phyloP scores from a whole-genome alignment of 1,140 invertebrate species.

The Brachionus sp. region DNA sequence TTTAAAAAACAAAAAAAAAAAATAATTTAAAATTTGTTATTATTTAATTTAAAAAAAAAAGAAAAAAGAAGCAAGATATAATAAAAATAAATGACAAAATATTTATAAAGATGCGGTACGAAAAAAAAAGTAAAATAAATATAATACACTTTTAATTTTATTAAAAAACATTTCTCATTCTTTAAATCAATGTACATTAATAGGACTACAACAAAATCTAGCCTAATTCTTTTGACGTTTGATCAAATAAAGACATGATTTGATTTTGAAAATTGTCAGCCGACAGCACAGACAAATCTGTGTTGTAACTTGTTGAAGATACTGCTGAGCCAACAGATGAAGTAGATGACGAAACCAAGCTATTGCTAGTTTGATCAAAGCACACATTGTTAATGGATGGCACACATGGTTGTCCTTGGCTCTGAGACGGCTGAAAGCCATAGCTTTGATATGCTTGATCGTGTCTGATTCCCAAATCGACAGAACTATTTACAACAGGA shows the following conservation, averaged over 20 bases:
- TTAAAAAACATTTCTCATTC: neutral
- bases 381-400: neutral
- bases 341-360: neutral
- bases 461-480: neutral
- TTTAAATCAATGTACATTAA: neutral
- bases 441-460: neutral
- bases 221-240: neutral
- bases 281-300: neutral
- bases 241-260: neutral
- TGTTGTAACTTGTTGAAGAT: neutral
- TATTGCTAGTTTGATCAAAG: neutral
- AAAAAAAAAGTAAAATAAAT: neutral
- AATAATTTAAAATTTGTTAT: neutral
- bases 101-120: neutral
- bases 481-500: neutral
- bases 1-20: too few relatives aligned
- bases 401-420: too few relatives aligned
- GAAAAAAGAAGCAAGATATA: neutral
- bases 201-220: neutral
- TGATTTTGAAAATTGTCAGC: conserved; percentile 19
- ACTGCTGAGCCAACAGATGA: neutral
- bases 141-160: neutral
- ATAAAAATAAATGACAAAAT: neutral
- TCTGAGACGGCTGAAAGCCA: neutral
- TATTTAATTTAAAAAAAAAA: neutral